Evolutionary conservation across 2,797 vertebrate genomes (phyloP).

Genomic region (Trematomus bernacchii): DNA sequence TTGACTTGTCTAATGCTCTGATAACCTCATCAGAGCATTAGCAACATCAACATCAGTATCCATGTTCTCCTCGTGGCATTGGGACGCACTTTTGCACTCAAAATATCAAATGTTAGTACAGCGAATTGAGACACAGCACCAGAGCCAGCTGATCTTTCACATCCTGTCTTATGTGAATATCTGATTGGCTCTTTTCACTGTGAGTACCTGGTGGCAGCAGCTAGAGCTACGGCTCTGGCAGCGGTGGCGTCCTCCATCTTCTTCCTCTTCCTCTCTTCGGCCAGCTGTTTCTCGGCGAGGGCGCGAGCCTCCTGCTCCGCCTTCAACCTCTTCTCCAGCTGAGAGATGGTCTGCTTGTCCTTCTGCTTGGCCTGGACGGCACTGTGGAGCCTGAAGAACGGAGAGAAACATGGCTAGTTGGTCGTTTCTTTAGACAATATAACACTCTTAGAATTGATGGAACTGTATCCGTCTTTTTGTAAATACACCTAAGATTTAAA

Average conservation of each 20-base stretch:
- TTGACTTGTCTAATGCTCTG: no score
- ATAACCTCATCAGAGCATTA: no score
- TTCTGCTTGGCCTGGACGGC: slow-evolving; percentile 98
- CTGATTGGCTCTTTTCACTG: background rate
- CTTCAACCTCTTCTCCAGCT: slow-evolving; percentile 97
- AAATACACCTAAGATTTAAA: background rate
- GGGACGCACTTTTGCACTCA: no score
- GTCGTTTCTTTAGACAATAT: background rate
- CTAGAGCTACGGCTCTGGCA: slow-evolving; percentile 93
- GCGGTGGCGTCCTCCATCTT: slow-evolving; percentile 97
- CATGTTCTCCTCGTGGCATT: no score
- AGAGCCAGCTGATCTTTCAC: background rate
- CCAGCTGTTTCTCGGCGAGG: slow-evolving; percentile 94
- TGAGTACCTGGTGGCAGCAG: slow-evolving; percentile 92
- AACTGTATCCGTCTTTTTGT: no score
- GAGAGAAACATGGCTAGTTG: background rate
- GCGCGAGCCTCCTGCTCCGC: slow-evolving; percentile 95
- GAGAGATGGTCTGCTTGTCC: slow-evolving; percentile 96
- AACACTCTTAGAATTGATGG: background rate
- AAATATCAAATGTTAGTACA: no score
- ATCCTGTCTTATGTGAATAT: background rate
- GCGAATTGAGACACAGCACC: no score
- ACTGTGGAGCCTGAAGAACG: slow-evolving; percentile 90
- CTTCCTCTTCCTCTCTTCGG: slow-evolving; percentile 97
- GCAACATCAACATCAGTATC: no score